These are phyloP conservation scores for Buceros bicornis DNA, from an alignment of 2,797 vertebrate genomes.

Conservation along the genomic window DNA sequence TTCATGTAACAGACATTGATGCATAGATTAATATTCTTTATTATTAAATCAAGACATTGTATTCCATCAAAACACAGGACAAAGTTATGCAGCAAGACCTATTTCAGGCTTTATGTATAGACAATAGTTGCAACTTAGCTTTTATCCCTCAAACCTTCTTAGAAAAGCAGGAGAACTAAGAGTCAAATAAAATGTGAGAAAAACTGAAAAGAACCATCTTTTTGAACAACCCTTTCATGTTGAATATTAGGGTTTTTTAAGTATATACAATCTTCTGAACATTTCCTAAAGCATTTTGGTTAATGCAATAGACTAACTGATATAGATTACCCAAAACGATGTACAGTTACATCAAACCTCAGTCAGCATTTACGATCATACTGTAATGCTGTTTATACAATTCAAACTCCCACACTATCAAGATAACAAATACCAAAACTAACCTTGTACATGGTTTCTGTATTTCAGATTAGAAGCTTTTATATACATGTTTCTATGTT, in stretches of 20 bases:
- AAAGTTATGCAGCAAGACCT: neutral
- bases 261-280: neutral
- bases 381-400: neutral
- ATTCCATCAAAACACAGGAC: neutral
- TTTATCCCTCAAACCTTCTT: neutral
- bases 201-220: neutral
- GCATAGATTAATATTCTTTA: neutral
- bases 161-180: neutral
- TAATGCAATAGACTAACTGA: neutral
- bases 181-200: neutral
- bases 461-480: neutral
- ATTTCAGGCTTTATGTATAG: neutral
- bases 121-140: neutral
- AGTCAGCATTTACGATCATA: neutral
- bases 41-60: neutral
- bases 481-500: neutral
- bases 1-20: neutral
- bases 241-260: neutral
- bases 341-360: neutral
- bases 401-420: neutral
- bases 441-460: neutral
- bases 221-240: neutral
- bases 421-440: neutral
- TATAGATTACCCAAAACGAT: neutral
- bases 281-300: neutral